Conservation (phyloP, 2,113 vertebrate genomes). For the Antennarius striatus region DNA sequence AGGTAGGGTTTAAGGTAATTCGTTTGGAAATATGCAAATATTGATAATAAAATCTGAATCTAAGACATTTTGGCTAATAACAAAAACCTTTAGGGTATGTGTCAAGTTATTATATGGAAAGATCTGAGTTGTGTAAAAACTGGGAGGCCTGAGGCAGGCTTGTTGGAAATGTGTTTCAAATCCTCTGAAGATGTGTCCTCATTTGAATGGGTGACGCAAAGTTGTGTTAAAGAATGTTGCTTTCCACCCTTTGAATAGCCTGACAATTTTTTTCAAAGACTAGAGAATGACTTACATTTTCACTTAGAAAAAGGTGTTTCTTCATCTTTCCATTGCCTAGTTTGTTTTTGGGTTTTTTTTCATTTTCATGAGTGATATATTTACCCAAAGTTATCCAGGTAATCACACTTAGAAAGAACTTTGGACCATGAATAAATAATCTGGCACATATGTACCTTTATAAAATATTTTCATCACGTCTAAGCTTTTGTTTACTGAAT, state of each 20-base stretch:
- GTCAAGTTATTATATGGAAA: conserved; percentile 15
- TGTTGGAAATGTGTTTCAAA: background rate
- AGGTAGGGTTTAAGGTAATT: no score
- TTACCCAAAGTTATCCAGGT: no score
- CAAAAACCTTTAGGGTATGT: background rate
- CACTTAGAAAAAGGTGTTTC: no score
- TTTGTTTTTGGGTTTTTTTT: no score
- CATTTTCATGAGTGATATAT: no score
- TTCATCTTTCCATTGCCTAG: no score
- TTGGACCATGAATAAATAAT: no score
- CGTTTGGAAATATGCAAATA: no score
- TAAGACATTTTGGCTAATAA: background rate
- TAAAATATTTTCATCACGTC: conserved; percentile 4
- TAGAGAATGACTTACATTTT: conserved; percentile 23
- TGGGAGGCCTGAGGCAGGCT: background rate
- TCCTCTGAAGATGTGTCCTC: conserved; percentile 2
- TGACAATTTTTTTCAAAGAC: conserved; percentile 6
- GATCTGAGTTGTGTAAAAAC: conserved; percentile 11
- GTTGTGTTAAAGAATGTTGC: conserved; percentile 9
- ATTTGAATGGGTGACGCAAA: conserved; percentile 19
- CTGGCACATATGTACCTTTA: background rate
- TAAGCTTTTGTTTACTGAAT: conserved; percentile 3
- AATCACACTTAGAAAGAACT: no score
- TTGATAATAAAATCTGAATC: background rate
- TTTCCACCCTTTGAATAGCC: conserved; percentile 20